Evolutionary conservation across 2,797 vertebrate species (phyloP).

Genomic region (Esox masquinongy): DNA sequence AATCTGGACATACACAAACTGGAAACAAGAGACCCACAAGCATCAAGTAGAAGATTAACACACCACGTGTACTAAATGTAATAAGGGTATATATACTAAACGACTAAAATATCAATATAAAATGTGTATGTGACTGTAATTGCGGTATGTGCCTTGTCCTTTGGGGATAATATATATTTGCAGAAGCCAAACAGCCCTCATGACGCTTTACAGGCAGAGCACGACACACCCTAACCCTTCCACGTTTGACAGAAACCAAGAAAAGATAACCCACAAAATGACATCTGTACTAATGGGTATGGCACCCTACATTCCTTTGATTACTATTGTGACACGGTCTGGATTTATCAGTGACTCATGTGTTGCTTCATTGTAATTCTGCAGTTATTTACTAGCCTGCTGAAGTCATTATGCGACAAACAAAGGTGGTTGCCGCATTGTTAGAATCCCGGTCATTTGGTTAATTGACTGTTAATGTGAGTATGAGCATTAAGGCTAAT

Average conservation of each 20-base stretch:
- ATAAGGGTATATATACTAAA: no score
- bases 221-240: conserved; percentile 29
- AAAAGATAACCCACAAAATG: conserved; percentile 48
- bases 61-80: no score
- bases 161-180: not conserved
- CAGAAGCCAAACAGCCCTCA: not conserved
- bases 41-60: not conserved
- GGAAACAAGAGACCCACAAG: not conserved
- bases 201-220: not conserved
- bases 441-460: conserved; percentile 34
- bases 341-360: conserved; percentile 54
- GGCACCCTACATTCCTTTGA: conserved; percentile 29
- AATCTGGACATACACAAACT: not conserved
- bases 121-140: not conserved
- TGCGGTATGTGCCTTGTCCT: not conserved
- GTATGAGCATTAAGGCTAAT: conserved; percentile 50
- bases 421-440: conserved; percentile 5
- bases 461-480: conserved; percentile 58
- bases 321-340: conserved; percentile 47
- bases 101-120: no score
- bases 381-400: conserved; percentile 43
- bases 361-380: conserved; percentile 37
- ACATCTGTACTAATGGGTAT: conserved; percentile 47
- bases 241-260: conserved; percentile 34
- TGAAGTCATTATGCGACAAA: conserved; percentile 40